Percentiles rank a stretch among this genome's conserved stretches.
Evolutionary conservation across 2,888 invertebrate genomes (phyloP).

Genomic region (Philonicus albiceps): DNA sequence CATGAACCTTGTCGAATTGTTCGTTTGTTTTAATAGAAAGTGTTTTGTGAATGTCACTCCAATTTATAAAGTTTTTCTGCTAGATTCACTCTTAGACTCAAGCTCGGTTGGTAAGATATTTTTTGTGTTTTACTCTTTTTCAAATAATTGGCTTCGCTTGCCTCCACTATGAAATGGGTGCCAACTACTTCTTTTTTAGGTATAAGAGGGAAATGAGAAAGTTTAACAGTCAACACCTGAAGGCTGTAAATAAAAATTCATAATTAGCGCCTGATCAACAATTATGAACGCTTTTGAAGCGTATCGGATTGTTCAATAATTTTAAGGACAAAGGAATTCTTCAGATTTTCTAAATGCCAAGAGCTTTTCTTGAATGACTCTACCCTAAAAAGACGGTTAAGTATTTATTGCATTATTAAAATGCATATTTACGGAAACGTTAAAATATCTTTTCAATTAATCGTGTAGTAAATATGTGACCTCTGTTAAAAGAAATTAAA

Average conservation of each 20-base stretch:
- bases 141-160: neutral
- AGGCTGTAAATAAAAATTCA: neutral
- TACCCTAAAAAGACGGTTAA: neutral
- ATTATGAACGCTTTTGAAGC: neutral
- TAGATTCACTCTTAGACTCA: neutral
- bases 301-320: neutral
- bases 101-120: neutral
- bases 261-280: neutral
- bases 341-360: neutral
- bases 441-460: neutral
- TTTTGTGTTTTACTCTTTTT: neutral
- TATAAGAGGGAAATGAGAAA: neutral
- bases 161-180: neutral
- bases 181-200: neutral
- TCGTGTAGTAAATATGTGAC: neutral
- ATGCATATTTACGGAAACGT: neutral
- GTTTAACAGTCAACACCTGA: neutral
- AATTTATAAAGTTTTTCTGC: neutral
- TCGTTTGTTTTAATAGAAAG: neutral
- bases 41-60: neutral
- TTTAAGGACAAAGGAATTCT: neutral
- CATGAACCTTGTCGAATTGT: slow-evolving; percentile 9
- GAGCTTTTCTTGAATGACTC: neutral
- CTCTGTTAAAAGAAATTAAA: neutral
- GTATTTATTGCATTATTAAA: neutral